Evolutionary conservation across 2,888 invertebrate genomes (phyloP).

Genomic region (Stomorhina lunata): DNA sequence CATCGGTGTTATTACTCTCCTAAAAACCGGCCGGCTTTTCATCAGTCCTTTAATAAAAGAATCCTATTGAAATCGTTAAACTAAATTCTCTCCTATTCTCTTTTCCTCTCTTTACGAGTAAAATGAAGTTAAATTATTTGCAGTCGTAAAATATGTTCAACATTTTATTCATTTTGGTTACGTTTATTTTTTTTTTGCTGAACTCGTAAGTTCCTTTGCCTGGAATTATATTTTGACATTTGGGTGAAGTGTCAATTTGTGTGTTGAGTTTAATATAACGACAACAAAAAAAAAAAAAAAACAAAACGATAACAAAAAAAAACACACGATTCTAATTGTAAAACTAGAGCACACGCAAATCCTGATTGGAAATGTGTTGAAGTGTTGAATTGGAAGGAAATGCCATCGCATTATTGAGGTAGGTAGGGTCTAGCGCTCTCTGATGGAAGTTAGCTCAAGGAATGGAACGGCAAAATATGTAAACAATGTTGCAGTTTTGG

Average conservation of each 20-base stretch:
- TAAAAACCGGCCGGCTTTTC: conserved; percentile 69
- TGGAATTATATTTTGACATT: conserved; percentile 57
- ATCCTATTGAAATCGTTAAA: conserved; percentile 57
- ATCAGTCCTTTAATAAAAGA: conserved; percentile 67
- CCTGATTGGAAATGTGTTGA: conserved; percentile 52
- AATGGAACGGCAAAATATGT: conserved; percentile 59
- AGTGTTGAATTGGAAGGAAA: conserved; percentile 60
- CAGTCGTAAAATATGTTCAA: conserved; percentile 26
- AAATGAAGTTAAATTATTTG: conserved; percentile 3
- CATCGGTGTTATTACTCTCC: not conserved
- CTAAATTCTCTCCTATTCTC: not conserved
- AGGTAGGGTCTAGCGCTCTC: conserved; percentile 63
- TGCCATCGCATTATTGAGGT: conserved; percentile 54
- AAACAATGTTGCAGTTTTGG: conserved; percentile 30
- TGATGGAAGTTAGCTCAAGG: not conserved
- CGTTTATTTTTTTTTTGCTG: not conserved
- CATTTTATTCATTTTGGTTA: not conserved
- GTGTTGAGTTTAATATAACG: conserved; percentile 24
- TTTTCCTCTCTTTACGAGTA: not conserved
- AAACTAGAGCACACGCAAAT: conserved; percentile 62
- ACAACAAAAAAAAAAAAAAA: not conserved
- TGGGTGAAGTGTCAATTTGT: conserved; percentile 60
- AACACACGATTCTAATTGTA: not conserved
- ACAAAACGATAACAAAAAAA: not conserved
- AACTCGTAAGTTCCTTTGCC: conserved; percentile 13